Percentiles rank a stretch among this genome's conserved stretches.
Evolutionary conservation across 2,113 vertebrate species (phyloP).

Genomic region (Spermophilus dauricus): DNA sequence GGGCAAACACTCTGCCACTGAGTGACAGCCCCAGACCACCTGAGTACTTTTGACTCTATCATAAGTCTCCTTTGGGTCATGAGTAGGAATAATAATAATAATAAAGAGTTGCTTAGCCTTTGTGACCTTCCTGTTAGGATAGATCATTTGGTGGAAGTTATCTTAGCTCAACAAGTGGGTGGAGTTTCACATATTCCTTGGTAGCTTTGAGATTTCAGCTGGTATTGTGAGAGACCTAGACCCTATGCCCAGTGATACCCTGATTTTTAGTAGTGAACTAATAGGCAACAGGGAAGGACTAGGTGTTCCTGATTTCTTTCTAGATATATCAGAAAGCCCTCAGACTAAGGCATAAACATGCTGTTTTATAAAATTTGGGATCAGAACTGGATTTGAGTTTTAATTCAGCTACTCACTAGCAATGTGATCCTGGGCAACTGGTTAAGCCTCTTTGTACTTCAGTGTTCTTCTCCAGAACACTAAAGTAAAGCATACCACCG

Average conservation of each 20-base stretch:
- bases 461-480: neutral
- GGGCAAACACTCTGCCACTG: no score
- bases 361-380: neutral
- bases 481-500: neutral
- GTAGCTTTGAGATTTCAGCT: neutral
- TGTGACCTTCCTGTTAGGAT: neutral
- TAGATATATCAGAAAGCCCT: neutral
- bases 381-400: neutral
- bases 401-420: neutral
- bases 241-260: neutral
- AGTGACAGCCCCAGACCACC: no score
- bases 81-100: neutral
- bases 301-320: neutral
- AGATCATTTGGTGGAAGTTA: neutral
- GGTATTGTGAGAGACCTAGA: rapidly evolving
- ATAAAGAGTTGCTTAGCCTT: no score
- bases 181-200: neutral
- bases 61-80: neutral
- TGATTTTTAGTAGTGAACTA: neutral
- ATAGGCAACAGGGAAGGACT: neutral
- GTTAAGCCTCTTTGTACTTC: neutral
- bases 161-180: no score
- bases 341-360: neutral
- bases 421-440: neutral
- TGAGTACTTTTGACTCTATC: neutral